phyloP scores from a whole-genome alignment of 2,113 vertebrate genomes.

The Phalacrocorax pelagicus region DNA sequence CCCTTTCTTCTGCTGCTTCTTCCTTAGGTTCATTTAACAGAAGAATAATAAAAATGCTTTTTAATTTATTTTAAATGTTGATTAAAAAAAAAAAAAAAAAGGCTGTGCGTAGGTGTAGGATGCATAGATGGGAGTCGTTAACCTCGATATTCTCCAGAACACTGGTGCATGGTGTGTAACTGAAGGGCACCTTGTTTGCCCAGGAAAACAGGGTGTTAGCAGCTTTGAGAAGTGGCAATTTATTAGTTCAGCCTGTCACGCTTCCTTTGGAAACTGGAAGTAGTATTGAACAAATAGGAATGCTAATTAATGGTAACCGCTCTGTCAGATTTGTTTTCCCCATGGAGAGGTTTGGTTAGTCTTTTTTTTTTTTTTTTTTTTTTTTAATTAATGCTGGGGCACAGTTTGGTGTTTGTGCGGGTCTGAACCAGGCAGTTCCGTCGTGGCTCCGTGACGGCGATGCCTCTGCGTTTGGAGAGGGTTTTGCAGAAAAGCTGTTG shows the following conservation, averaged over 20 bases:
- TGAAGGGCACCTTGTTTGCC: constrained; percentile 1
- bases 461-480: not conserved
- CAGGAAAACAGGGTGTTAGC: not conserved
- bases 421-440: not conserved
- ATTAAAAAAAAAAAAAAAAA: not conserved
- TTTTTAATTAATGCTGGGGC: not conserved
- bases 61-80: not conserved
- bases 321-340: constrained; percentile 34
- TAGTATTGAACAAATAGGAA: constrained; percentile 28
- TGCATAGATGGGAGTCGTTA: not conserved
- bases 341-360: not conserved
- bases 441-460: fast-evolving
- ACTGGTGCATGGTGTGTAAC: not conserved
- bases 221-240: constrained; percentile 14
- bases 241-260: constrained; percentile 4
- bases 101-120: not conserved
- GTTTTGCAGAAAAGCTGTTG: not conserved
- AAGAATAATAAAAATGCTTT: not conserved
- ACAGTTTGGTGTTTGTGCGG: not conserved
- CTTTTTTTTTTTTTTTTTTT: not conserved
- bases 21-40: not conserved
- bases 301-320: constrained; percentile 17
- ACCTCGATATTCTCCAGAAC: not conserved
- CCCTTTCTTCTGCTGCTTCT: not conserved
- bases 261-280: constrained; percentile 37